These are phyloP conservation scores for Aplodontia rufa DNA, from an alignment of 2,113 vertebrate species.

Conservation along the genomic window DNA sequence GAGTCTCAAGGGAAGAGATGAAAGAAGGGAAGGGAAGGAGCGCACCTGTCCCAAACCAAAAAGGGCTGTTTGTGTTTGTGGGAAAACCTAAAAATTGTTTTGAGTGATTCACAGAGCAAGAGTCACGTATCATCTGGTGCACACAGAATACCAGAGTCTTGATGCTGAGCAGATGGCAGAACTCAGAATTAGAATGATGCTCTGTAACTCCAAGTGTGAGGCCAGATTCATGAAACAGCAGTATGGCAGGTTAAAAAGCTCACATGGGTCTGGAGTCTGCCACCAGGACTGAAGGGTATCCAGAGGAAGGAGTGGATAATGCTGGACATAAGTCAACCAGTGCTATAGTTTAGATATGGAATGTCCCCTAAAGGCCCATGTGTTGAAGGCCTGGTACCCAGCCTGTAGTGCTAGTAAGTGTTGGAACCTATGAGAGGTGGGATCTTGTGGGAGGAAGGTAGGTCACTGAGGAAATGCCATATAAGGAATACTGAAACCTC, in stretches of 20 bases:
- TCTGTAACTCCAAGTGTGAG: neutral
- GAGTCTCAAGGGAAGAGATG: neutral
- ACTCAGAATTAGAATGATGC: neutral
- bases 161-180: neutral
- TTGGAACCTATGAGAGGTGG: neutral
- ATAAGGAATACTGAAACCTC: neutral
- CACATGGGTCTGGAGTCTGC: too few species aligned
- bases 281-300: neutral
- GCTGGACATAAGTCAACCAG: neutral
- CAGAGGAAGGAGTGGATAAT: fast-evolving
- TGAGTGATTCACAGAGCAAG: neutral
- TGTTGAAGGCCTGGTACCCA: neutral
- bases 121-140: neutral
- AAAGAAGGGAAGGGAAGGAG: neutral
- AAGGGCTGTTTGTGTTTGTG: neutral
- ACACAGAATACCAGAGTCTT: fast-evolving
- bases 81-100: neutral
- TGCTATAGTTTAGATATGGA: neutral
- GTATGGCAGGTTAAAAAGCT: neutral
- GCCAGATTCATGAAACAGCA: neutral
- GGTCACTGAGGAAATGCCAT: fast-evolving
- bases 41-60: neutral
- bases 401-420: too few species aligned
- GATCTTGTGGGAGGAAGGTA: too few species aligned
- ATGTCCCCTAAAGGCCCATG: neutral